Evolutionary conservation across 2,113 vertebrate genomes (phyloP).

Genomic region (Petrocephalus microphthalmus): DNA sequence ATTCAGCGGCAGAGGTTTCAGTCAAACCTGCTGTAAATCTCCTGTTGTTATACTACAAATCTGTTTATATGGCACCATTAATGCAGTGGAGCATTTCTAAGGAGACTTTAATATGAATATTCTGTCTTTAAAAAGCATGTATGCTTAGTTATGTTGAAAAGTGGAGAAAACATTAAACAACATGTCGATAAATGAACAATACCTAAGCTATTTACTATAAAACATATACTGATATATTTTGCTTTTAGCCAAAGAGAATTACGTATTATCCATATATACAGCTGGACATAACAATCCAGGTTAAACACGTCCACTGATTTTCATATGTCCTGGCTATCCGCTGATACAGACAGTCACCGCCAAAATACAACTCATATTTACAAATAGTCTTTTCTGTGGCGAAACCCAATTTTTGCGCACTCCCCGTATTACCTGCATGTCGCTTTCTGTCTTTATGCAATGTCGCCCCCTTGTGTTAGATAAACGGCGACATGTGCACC

Average conservation of each 20-base stretch:
- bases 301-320: neutral
- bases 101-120: neutral
- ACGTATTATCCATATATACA: neutral
- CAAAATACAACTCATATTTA: neutral
- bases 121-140: neutral
- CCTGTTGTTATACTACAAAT: neutral
- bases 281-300: neutral
- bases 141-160: neutral
- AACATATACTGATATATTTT: neutral
- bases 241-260: neutral
- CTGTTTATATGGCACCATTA: neutral
- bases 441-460: neutral
- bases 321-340: neutral
- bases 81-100: neutral
- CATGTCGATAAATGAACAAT: neutral
- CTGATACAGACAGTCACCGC: neutral
- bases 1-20: neutral
- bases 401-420: neutral
- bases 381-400: neutral
- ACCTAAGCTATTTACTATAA: neutral
- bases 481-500: neutral
- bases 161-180: neutral
- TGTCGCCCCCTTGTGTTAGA: neutral
- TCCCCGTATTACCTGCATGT: neutral
- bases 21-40: neutral